Conservation (phyloP, 2,113 vertebrate genomes). For the Pheucticus melanocephalus region DNA sequence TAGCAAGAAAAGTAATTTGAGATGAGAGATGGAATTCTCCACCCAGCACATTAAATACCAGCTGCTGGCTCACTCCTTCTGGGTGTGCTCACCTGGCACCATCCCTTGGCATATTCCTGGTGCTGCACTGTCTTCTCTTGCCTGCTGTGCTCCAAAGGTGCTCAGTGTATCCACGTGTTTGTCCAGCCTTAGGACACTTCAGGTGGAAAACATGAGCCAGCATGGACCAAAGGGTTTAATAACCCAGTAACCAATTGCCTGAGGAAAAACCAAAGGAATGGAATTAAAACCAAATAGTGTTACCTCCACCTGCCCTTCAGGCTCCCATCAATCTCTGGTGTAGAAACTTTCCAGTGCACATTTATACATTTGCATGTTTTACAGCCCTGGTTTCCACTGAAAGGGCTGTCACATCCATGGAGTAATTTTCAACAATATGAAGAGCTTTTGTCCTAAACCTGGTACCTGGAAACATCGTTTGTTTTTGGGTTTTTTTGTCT, state of each 20-base stretch:
- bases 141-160: neutral
- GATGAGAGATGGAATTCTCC: neutral
- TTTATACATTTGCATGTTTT: neutral
- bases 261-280: neutral
- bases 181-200: neutral
- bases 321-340: neutral
- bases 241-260: neutral
- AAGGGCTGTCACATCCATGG: neutral
- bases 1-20: neutral
- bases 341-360: neutral
- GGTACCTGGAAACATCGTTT: neutral
- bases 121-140: neutral
- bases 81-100: neutral
- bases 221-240: neutral
- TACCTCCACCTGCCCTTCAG: neutral
- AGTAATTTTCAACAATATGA: neutral
- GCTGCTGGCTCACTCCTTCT: neutral
- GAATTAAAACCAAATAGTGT: neutral
- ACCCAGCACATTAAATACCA: neutral
- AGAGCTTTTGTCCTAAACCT: neutral
- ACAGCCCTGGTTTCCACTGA: neutral
- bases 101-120: accelerated
- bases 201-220: neutral
- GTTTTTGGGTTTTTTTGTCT: neutral
- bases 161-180: neutral